phyloP scores from a whole-genome alignment of 1,140 invertebrate species.

The Daktulosphaira vitifoliae region DNA sequence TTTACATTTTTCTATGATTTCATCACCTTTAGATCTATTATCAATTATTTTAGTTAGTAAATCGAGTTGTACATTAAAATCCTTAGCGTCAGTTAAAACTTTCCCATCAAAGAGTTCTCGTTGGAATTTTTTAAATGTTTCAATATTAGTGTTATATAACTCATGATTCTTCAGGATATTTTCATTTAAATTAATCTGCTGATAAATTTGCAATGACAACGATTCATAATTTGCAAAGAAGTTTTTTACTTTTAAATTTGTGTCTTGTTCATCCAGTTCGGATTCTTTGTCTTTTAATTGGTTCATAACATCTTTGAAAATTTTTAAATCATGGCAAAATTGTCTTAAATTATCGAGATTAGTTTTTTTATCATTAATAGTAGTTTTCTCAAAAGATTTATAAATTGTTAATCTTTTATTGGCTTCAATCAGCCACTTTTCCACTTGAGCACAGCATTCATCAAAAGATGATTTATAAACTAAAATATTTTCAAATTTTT shows the following conservation, averaged over 20 bases:
- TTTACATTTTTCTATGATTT: constrained; percentile 60
- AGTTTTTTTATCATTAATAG: constrained; percentile 75
- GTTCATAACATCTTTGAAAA: constrained; percentile 67
- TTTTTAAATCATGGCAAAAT: constrained; percentile 68
- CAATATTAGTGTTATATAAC: constrained; percentile 66
- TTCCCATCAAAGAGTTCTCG: constrained; percentile 60
- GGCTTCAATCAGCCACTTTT: constrained; percentile 68
- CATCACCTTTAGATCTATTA: constrained; percentile 63
- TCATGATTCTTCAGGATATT: constrained; percentile 72
- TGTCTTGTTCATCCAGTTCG: constrained; percentile 63
- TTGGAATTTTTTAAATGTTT: constrained; percentile 63
- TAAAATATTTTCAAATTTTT: constrained; percentile 73
- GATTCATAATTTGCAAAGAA: constrained; percentile 39
- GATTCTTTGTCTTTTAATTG: constrained; percentile 64
- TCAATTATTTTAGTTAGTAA: constrained; percentile 66
- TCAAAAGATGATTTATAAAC: constrained; percentile 83
- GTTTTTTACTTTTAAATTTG: constrained; percentile 54
- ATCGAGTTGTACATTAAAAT: constrained; percentile 61
- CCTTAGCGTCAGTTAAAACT: constrained; percentile 60
- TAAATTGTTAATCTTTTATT: constrained; percentile 56
- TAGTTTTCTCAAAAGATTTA: constrained; percentile 60
- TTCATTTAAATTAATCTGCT: constrained; percentile 43
- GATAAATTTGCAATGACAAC: background rate
- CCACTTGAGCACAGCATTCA: constrained; percentile 70
- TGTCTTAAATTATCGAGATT: constrained; percentile 65